phyloP scores from a whole-genome alignment of 1,140 invertebrate species.

The Homalodisca vitripennis region DNA sequence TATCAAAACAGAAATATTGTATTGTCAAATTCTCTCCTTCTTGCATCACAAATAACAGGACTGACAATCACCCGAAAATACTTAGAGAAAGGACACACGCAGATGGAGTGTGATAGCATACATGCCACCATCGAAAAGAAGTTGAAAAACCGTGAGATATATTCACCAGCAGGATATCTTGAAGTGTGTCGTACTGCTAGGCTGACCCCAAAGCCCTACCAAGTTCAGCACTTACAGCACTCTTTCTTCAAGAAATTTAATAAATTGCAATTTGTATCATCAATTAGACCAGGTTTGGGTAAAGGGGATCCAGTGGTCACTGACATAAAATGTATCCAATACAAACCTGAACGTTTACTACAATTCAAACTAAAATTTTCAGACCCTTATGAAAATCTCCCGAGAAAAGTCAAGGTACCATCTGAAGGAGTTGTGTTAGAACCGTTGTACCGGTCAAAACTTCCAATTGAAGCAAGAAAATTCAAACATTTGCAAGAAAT shows the following conservation, averaged over 20 bases:
- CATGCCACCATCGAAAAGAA: constrained; percentile 40
- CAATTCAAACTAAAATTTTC: no score
- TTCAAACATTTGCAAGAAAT: no score
- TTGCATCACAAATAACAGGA: no score
- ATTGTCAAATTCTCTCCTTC: no score
- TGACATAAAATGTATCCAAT: background rate
- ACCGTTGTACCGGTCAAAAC: no score
- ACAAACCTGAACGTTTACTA: background rate
- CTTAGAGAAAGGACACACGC: constrained; percentile 50
- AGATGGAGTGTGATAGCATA: constrained; percentile 49
- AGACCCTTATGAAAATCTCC: no score
- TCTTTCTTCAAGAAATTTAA: no score
- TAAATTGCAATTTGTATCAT: constrained; percentile 2
- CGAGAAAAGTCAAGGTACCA: no score
- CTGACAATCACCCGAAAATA: no score
- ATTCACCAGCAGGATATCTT: constrained; percentile 11
- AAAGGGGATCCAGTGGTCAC: constrained; percentile 14
- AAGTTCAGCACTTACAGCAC: background rate
- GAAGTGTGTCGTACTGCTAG: constrained; percentile 4
- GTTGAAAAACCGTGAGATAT: constrained; percentile 14
- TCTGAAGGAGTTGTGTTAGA: no score
- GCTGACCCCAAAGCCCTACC: constrained; percentile 9
- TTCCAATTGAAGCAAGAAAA: no score
- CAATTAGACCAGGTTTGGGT: constrained; percentile 15
- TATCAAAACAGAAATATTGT: no score